Percentiles rank a stretch among this genome's conserved stretches.
phyloP scores from a whole-genome alignment of 2,888 invertebrate species.

The Ganaspis brasiliensis region DNA sequence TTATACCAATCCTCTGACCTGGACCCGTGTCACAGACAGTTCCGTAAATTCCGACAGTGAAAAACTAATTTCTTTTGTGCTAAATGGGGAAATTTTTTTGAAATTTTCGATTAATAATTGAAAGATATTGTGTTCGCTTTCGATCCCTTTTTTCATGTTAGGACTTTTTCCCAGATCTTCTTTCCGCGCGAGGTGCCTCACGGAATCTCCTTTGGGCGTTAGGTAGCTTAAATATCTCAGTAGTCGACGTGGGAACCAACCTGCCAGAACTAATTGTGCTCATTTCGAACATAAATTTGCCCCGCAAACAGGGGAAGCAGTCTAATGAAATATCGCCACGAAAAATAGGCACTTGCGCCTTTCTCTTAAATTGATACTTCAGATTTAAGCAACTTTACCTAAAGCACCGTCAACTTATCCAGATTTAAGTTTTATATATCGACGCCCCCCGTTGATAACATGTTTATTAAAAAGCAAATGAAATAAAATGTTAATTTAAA shows the following conservation, averaged over 20 bases:
- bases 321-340: neutral
- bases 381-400: too few relatives aligned
- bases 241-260: neutral
- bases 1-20: too few relatives aligned
- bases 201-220: conserved; percentile 13
- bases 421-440: too few relatives aligned
- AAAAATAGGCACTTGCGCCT: neutral
- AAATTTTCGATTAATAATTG: conserved; percentile 73
- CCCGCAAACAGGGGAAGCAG: neutral
- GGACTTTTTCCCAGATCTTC: neutral
- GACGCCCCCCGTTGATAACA: too few relatives aligned
- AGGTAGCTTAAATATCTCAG: conserved; percentile 2
- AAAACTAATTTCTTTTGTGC: too few relatives aligned
- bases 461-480: too few relatives aligned
- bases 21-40: too few relatives aligned
- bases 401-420: too few relatives aligned
- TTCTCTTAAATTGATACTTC: too few relatives aligned
- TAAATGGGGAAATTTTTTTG: conserved; percentile 50
- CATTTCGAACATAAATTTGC: neutral
- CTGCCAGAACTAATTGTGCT: conserved; percentile 15
- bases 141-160: conserved; percentile 6
- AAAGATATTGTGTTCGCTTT: conserved; percentile 65
- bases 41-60: too few relatives aligned
- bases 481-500: too few relatives aligned
- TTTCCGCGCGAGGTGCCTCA: neutral